Base-by-base conservation (phyloP, 2,797 vertebrate species). In the Threskiornis aethiopicus region DNA sequence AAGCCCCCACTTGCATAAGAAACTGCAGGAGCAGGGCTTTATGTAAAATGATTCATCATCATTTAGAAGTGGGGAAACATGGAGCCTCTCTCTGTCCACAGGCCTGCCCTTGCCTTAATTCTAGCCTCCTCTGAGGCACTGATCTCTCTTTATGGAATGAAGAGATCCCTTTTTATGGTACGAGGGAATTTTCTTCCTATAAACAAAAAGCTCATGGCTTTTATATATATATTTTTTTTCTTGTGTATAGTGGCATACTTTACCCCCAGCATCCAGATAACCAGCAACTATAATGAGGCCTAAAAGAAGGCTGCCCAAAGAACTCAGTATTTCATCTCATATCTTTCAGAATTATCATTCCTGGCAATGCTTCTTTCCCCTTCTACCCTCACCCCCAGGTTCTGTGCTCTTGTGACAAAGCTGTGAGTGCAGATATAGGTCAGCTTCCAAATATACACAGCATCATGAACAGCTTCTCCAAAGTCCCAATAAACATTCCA, bases 71-170 rank as follows among this genome's bases (percentile, higher is more conserved):
- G 55, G 52, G 64, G 58, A 87, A 89, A 91, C 59, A 59, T 37
- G n/a, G 59, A 94, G 49, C 66, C 39, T 79, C 51, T 90, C 69
- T 78, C 39, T 82, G 62, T 84, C 65, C 39, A 52, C 54, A 87
- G 87, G 70, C 67, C 65, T 84, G 77, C 76, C 79, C 91, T 95
- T 96, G 96, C 95, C 96, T 97, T 97, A 97, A 95, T 92, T 92
- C 65, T 95, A 85, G 71, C 86, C 64, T 96, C 57, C 70, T 87
- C 78, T 84, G 94, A 87, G 81, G 90, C 67, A 89, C 51, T 73
- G 80, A 84, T 95, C 31, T 96, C 94, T 83, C 91, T 58, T 73
- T 84, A 13, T 54, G 52, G 52, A 95, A 96, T 37, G 26, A 84
- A 87, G 73, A 92, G 78, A 85, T 70, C 59, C 71, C 88, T 90